phyloP scores from a whole-genome alignment of 2,113 vertebrate genomes.

The Fregata magnificens region DNA sequence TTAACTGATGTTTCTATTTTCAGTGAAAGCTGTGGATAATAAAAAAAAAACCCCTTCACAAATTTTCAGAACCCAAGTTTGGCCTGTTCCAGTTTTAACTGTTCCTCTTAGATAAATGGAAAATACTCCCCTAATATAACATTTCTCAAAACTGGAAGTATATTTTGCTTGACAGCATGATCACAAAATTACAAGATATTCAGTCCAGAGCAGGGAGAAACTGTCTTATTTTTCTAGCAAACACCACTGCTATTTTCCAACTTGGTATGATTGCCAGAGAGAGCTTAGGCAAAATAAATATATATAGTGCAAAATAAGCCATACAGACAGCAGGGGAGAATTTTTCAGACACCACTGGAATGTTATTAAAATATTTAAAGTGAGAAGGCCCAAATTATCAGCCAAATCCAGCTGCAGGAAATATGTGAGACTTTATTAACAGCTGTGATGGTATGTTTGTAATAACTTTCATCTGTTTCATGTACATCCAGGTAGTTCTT shows the following conservation, averaged over 20 bases:
- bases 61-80: background rate
- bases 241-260: background rate
- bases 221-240: background rate
- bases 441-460: background rate
- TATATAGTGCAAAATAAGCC: background rate
- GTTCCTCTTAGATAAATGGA: background rate
- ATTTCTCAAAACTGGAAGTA: background rate
- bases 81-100: background rate
- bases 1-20: background rate
- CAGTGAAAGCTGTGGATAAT: background rate
- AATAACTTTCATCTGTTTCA: background rate
- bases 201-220: background rate
- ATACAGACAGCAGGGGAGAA: background rate
- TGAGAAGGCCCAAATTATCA: background rate
- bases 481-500: background rate
- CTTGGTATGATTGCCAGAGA: background rate
- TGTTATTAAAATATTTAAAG: constrained; percentile 12
- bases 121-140: background rate
- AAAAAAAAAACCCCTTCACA: background rate
- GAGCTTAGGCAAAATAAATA: background rate
- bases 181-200: background rate
- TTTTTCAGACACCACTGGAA: background rate
- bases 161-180: background rate
- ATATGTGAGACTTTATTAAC: background rate
- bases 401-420: background rate